phyloP scores from a whole-genome alignment of 2,113 vertebrate genomes.

The Butorides virescens region DNA sequence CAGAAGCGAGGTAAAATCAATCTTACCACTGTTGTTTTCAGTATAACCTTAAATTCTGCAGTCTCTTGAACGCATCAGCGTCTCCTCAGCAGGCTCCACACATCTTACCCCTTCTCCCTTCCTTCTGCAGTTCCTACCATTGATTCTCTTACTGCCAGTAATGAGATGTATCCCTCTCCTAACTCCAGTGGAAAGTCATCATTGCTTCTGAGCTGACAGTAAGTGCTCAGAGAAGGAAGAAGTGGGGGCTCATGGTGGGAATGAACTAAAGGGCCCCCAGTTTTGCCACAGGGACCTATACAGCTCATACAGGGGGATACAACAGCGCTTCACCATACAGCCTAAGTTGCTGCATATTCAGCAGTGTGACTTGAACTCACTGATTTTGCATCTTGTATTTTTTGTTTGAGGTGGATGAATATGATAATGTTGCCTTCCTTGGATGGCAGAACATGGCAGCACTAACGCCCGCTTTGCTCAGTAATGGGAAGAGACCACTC shows the following conservation, averaged over 20 bases:
- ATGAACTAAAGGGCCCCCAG: neutral
- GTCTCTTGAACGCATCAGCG: neutral
- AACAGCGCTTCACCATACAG: neutral
- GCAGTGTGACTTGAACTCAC: neutral
- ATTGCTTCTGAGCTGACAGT: neutral
- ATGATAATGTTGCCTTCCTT: neutral
- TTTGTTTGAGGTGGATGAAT: neutral
- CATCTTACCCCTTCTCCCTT: neutral
- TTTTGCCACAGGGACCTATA: neutral
- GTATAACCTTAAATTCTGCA: neutral
- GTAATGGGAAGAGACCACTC: neutral
- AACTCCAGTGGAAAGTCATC: neutral
- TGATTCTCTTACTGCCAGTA: neutral
- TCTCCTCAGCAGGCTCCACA: neutral
- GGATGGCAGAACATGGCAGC: neutral
- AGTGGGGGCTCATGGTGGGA: neutral
- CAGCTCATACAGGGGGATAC: neutral
- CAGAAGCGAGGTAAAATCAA: neutral
- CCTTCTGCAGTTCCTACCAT: neutral
- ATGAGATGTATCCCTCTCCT: neutral
- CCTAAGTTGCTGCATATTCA: neutral
- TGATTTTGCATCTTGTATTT: neutral
- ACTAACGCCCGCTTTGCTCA: neutral
- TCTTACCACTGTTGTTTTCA: neutral
- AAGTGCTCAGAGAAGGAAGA: neutral